These are phyloP conservation scores for Psilopogon haemacephalus DNA, from an alignment of 2,113 vertebrate species.

Conservation along the genomic window DNA sequence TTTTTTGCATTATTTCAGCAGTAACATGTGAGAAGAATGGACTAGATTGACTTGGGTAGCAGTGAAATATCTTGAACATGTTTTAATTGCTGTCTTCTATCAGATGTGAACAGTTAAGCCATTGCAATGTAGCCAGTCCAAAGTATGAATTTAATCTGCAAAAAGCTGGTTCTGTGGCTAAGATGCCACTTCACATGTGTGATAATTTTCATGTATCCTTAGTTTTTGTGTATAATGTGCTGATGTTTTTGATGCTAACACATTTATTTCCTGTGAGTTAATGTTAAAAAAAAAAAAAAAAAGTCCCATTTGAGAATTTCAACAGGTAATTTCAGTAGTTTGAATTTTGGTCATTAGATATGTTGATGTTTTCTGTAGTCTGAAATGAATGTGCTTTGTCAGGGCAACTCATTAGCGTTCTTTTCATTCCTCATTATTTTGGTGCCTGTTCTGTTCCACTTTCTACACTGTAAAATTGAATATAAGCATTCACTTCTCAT, in stretches of 20 bases:
- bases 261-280: background rate
- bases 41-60: background rate
- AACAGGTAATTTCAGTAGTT: background rate
- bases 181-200: background rate
- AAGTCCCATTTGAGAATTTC: background rate
- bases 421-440: background rate
- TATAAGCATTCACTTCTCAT: background rate
- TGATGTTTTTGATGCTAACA: background rate
- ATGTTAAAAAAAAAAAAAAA: background rate
- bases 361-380: background rate
- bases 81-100: background rate
- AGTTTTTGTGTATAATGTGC: background rate
- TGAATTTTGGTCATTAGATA: background rate
- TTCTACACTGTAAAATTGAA: slow-evolving; percentile 9
- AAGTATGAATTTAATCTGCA: background rate
- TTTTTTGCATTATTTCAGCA: background rate
- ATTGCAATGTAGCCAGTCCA: background rate
- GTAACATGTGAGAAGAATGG: background rate
- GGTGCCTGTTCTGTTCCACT: background rate
- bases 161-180: background rate
- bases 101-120: background rate
- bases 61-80: background rate
- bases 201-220: background rate
- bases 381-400: slow-evolving; percentile 3
- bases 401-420: background rate